A percentile compares a stretch with the other conserved stretches of the same genome.
phyloP scores from a whole-genome alignment of 2,113 vertebrate species.

The Ictalurus punctatus region DNA sequence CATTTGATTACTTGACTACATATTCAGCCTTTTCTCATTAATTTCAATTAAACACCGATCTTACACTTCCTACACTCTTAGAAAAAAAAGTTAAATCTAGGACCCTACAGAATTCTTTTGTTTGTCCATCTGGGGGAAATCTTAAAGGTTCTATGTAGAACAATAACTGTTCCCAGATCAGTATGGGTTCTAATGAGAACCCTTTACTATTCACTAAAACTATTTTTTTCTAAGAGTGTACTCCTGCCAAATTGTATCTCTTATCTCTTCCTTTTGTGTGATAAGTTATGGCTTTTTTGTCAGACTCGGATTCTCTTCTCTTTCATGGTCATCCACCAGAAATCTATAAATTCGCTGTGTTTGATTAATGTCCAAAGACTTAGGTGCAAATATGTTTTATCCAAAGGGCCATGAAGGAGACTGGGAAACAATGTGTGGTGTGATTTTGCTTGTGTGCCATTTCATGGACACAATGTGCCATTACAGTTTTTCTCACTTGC shows the following conservation, averaged over 20 bases:
- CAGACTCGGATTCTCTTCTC: conserved; percentile 46
- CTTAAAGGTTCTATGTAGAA: neutral
- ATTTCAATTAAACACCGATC: neutral
- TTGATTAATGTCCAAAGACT: neutral
- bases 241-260: conserved; percentile 21
- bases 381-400: conserved; percentile 15
- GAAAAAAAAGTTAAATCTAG: neutral
- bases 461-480: conserved; percentile 6
- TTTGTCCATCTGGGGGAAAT: neutral
- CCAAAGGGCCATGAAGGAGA: conserved; percentile 51
- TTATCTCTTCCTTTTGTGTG: conserved; percentile 35
- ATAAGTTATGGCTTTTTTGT: conserved; percentile 33
- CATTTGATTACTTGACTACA: neutral
- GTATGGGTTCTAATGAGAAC: neutral
- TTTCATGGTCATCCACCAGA: conserved; percentile 46
- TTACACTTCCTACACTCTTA: conserved; percentile 18
- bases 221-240: conserved; percentile 7
- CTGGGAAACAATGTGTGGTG: conserved; percentile 44
- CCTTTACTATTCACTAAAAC: neutral
- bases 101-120: neutral
- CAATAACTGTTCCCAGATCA: neutral
- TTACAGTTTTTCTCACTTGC: conserved; percentile 25
- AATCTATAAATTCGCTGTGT: conserved; percentile 20
- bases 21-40: neutral
- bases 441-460: conserved; percentile 21